Evolutionary conservation across 2,888 invertebrate species (phyloP), one percentile per base, ranked within the genome.

Genomic region (Erynnis tages): DNA sequence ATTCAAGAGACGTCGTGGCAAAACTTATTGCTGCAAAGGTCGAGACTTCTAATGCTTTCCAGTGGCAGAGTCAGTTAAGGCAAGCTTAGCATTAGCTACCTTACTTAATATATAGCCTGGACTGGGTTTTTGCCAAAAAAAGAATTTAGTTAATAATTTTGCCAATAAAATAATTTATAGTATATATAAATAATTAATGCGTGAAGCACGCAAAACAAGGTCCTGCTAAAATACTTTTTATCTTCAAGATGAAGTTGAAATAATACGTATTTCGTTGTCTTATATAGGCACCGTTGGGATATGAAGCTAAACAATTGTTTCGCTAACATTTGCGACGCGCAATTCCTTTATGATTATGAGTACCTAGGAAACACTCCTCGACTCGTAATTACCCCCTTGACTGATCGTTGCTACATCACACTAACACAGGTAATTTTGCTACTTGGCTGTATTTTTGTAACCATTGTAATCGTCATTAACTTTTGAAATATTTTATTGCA

Each of bases 281-380:
- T n/a, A n/a, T 30, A n/a, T 25, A 21, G 62, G 79, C 37, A 13
- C 10, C 91, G 97, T 53, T 98, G 98, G 98, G 97, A 97, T 75
- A 88, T 92, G 13, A 92, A 92, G 57, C 70, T 91, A 21, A 92
- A 93, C 57, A 95, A 98, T 75, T 98, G 98, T 81, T 97, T 95
- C 74, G 98, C 97, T 23, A 98, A 98, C 82, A 98, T 98, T 69
- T 98, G 98, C 74, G 98, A 98, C 75, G 98, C 98, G 0, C 94
- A 96, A 74, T 97, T 98, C 79, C 85, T 92, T 23, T 98, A 98
- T 77, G 94, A 94, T 63, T 96, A 98, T 73, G 98, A 98, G 76
- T 98, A 98, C 79, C 90, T 98, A 57, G 98, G 98, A 1, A 98
- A 97, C 76, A 97, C 97, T 1, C 96, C 97, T 0, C 92, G 98